phyloP scores from a whole-genome alignment of 1,140 invertebrate genomes.

The Tribolium castaneum region DNA sequence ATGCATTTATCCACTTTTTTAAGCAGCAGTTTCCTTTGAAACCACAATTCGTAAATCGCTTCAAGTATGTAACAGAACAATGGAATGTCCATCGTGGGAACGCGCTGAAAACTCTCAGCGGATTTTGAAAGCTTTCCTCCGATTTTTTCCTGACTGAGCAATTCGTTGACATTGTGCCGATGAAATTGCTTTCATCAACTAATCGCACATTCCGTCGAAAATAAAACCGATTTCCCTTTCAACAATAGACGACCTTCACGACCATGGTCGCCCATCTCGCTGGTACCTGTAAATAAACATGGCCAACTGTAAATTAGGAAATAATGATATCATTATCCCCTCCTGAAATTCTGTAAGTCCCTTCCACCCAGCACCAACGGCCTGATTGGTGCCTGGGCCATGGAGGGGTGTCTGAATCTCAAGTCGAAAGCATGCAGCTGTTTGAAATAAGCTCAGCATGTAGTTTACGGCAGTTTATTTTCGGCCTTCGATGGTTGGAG shows the following conservation, averaged over 20 bases:
- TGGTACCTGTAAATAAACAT: conserved; percentile 55
- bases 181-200: not conserved
- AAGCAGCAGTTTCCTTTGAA: not conserved
- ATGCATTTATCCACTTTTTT: not conserved
- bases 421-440: conserved; percentile 54
- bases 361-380: not conserved
- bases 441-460: conserved; percentile 46
- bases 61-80: not conserved
- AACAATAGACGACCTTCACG: conserved; percentile 7
- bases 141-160: conserved; percentile 6
- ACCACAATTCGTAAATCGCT: not conserved
- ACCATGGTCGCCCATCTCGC: not conserved
- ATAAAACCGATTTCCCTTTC: conserved; percentile 41
- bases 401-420: conserved; percentile 48
- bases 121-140: not conserved
- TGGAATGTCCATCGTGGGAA: not conserved
- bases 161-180: conserved; percentile 3
- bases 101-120: not conserved
- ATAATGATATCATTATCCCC: conserved; percentile 65
- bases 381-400: conserved; percentile 18
- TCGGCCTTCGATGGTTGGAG: not conserved
- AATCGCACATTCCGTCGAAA: conserved; percentile 7
- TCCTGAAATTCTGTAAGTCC: conserved; percentile 28
- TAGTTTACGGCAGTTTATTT: conserved; percentile 30
- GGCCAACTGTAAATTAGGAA: conserved; percentile 61